These are phyloP conservation scores for Heliconius ismenius DNA, from an alignment of 2,888 invertebrate genomes.

Conservation along the genomic window DNA sequence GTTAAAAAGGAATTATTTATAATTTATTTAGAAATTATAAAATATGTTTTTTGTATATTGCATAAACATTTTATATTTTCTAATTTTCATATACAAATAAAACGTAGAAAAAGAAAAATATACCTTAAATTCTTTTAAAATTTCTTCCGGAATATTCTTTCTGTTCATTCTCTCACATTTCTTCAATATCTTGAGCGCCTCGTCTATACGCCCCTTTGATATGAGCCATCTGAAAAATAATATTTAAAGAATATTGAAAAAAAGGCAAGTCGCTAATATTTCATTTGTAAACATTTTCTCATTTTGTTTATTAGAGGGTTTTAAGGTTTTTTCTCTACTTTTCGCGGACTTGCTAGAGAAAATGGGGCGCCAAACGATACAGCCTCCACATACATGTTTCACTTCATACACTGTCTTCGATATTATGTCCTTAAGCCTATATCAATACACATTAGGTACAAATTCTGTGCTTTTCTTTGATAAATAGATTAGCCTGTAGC, in stretches of 20 bases:
- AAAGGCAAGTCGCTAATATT: too few relatives aligned
- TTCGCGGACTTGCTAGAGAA: too few relatives aligned
- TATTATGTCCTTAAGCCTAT: neutral
- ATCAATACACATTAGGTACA: too few relatives aligned
- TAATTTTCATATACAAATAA: neutral
- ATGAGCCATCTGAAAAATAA: conserved; percentile 87
- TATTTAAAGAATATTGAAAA: neutral
- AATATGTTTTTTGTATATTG: too few relatives aligned
- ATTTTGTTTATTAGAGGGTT: too few relatives aligned
- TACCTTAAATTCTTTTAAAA: conserved; percentile 88
- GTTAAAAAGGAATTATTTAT: too few relatives aligned
- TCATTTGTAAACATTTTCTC: too few relatives aligned
- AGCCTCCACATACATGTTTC: too few relatives aligned
- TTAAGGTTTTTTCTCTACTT: too few relatives aligned
- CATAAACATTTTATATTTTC: neutral
- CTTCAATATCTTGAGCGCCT: conserved; percentile 87
- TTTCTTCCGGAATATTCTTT: conserved; percentile 85
- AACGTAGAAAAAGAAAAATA: conserved; percentile 50
- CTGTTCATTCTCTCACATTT: conserved; percentile 89
- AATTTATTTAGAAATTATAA: too few relatives aligned
- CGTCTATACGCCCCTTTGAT: conserved; percentile 90
- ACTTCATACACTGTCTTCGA: too few relatives aligned
- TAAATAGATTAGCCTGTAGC: neutral
- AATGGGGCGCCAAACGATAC: too few relatives aligned
- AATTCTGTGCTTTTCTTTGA: neutral